A percentile compares a stretch with the other conserved stretches of the same genome.
phyloP scores from a whole-genome alignment of 2,888 invertebrate genomes.

The Endotricha flammealis region DNA sequence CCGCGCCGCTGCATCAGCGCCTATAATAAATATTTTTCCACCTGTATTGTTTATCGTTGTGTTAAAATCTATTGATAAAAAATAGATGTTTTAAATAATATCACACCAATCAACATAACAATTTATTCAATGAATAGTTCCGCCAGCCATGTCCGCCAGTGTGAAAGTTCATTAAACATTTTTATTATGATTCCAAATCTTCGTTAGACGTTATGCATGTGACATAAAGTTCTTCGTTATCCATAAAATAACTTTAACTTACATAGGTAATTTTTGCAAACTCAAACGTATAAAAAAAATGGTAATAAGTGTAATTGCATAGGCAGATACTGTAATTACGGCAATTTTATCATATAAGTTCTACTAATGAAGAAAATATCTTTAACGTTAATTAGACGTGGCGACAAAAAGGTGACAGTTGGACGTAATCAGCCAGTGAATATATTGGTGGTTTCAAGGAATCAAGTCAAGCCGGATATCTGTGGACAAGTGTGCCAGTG shows the following conservation, averaged over 20 bases:
- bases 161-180: slow-evolving; percentile 41
- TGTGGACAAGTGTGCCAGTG: slow-evolving; percentile 57
- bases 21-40: slow-evolving; percentile 22
- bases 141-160: slow-evolving; percentile 15
- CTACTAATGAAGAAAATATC: no score
- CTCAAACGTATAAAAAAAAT: no score
- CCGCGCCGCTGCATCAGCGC: slow-evolving; percentile 50
- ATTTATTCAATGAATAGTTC: not conserved
- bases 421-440: slow-evolving; percentile 19
- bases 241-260: no score
- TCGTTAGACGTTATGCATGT: no score
- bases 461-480: slow-evolving; percentile 48
- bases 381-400: slow-evolving; percentile 14
- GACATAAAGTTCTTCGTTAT: no score
- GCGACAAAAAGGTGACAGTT: slow-evolving; percentile 27
- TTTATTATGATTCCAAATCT: no score
- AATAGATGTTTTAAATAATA: not conserved
- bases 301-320: no score
- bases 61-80: not conserved
- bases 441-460: slow-evolving; percentile 27
- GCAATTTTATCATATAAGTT: no score
- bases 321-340: no score
- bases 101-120: no score
- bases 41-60: not conserved
- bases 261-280: no score